These are phyloP conservation scores for Pelvicachromis taeniatus DNA, from an alignment of 2,113 vertebrate genomes.

Conservation along the genomic window DNA sequence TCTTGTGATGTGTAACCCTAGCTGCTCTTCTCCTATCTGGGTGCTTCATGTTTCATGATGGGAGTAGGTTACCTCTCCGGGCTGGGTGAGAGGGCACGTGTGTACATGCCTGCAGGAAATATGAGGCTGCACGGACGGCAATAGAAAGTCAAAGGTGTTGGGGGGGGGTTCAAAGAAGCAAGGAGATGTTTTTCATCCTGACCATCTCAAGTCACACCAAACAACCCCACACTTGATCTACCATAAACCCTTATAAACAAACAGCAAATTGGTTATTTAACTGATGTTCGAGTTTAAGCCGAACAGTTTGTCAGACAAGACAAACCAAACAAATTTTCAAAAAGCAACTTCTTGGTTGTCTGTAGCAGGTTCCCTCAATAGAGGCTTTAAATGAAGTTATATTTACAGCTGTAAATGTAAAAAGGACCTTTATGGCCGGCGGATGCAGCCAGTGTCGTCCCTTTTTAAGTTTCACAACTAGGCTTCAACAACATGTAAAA, in stretches of 20 bases:
- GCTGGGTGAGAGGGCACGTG: neutral
- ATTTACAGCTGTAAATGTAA: neutral
- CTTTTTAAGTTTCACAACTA: neutral
- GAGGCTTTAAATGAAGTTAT: neutral
- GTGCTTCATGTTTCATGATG: constrained; percentile 55
- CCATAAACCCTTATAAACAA: neutral
- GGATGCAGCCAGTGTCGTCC: neutral
- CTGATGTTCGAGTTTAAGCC: neutral
- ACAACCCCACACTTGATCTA: neutral
- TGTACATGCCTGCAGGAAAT: constrained; percentile 6
- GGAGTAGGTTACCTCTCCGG: constrained; percentile 37
- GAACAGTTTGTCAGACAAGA: neutral
- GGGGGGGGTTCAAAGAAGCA: neutral
- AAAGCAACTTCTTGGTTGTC: neutral
- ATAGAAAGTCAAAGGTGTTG: neutral
- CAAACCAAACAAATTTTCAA: neutral
- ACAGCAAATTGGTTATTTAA: neutral
- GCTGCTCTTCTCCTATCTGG: neutral
- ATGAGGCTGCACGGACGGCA: neutral
- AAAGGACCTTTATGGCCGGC: neutral
- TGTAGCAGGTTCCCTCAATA: neutral
- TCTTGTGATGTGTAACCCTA: constrained; percentile 48
- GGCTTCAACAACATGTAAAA: neutral
- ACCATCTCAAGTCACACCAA: neutral
- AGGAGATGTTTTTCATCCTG: constrained; percentile 2